These are phyloP conservation scores for Calliscelio sp. DNA, from an alignment of 2,888 invertebrate genomes.

Conservation along the genomic window DNA sequence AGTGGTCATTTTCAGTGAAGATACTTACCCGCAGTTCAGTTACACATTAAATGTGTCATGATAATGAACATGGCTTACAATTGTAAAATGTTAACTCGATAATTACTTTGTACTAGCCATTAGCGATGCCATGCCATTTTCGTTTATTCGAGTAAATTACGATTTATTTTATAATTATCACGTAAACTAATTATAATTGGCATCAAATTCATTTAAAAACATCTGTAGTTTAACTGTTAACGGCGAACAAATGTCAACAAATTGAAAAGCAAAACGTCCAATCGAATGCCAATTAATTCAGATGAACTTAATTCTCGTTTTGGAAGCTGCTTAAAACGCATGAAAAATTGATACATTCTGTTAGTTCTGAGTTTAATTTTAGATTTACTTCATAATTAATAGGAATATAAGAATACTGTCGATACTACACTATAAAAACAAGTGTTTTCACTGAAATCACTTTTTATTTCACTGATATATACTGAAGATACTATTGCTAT, in stretches of 20 bases:
- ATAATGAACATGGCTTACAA: not conserved
- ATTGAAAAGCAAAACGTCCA: not conserved
- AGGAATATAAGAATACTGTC: no score
- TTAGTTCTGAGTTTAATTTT: not conserved
- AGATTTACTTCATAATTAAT: not conserved
- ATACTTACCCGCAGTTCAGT: slow-evolving; percentile 14
- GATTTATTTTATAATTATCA: slow-evolving; percentile 1
- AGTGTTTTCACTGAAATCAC: no score
- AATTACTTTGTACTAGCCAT: slow-evolving; percentile 4
- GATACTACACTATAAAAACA: no score
- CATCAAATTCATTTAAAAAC: not conserved
- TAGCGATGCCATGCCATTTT: not conserved
- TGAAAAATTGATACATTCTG: not conserved
- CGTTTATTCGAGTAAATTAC: not conserved
- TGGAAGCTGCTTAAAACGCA: not conserved
- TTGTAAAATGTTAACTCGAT: slow-evolving; percentile 23
- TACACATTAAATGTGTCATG: slow-evolving; percentile 24
- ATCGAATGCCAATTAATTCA: not conserved
- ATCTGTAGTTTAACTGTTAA: not conserved
- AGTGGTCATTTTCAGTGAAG: slow-evolving; percentile 3
- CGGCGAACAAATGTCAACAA: not conserved
- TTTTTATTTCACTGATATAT: no score
- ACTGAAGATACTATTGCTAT: no score
- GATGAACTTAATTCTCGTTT: not conserved
- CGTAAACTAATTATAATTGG: not conserved